These are phyloP conservation scores for Desoria tigrina DNA, from an alignment of 2,888 invertebrate species.

Conservation along the genomic window DNA sequence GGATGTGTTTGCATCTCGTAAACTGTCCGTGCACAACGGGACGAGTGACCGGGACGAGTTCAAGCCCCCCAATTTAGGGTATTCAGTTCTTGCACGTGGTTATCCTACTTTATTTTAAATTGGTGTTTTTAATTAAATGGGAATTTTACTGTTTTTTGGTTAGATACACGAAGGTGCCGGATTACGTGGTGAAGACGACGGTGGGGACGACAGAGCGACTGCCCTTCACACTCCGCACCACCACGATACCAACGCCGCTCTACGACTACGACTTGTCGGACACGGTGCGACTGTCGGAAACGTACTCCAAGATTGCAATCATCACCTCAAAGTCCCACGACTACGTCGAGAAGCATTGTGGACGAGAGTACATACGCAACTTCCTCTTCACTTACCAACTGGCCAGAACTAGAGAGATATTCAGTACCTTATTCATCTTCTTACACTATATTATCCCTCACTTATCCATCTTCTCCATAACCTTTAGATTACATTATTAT, in stretches of 20 bases:
- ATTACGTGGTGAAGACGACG: no score
- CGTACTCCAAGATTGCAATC: conserved; percentile 8
- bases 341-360: neutral
- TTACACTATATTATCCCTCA: neutral
- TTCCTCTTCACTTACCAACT: conserved; percentile 11
- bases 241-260: neutral
- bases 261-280: conserved; percentile 4
- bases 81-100: neutral
- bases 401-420: neutral
- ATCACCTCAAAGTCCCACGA: neutral
- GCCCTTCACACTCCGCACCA: conserved; percentile 5
- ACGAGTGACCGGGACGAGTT: neutral
- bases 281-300: neutral
- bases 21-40: neutral
- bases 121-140: no score
- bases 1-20: neutral
- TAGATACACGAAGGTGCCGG: no score
- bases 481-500: neutral
- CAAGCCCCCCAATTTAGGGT: neutral
- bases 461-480: neutral
- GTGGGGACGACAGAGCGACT: neutral
- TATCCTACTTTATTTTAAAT: neutral
- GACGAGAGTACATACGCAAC: neutral
- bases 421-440: neutral
- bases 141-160: no score